Evolutionary conservation across 2,797 vertebrate species (phyloP), one percentile per base, ranked within the genome.

Genomic region (Crenuchus spilurus): DNA sequence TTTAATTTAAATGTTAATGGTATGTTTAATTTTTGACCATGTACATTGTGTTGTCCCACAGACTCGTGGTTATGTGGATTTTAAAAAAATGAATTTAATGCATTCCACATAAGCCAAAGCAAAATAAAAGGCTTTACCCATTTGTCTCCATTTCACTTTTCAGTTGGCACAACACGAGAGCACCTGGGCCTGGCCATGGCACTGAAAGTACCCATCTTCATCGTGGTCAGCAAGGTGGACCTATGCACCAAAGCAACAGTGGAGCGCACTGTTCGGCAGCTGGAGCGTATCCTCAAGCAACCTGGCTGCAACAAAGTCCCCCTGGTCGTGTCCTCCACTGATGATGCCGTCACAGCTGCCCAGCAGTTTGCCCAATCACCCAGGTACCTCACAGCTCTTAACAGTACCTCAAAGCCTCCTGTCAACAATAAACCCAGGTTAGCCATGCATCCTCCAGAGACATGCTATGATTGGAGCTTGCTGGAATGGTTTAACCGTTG

Each of bases 301-400:
- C 94, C 94, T 0, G 94, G 94, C 70, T 95, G 94, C 87, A 95
- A 94, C 86, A 95, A 95, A 75, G 90, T 95, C 22, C 94, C 94
- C 13, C 84, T 95, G 81, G 85, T 94, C 74, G 93, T 95, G 78
- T 90, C 90, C 49, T 92, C 86, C 0, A 90, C 93, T 0, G 94
- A 95, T 0, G 94, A 95, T 26, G 94, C 94, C 0, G 94, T 95
- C 72, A 94, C 94, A 26, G 94, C 94, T 44, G 94, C 94, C 2
- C 94, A 95, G 79, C 93, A 95, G 83, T 95, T 95, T 76, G 93
- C 94, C 57, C 94, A 95, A 79, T 94, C 92, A 30, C 93, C 94
- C 67, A 95, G 94, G 94, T 95, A 76, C 31, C 54, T 14, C 18
- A 10, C 26, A 11, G 48, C 42, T 33, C 30, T 35, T 13, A 26